Evolutionary conservation across 2,797 vertebrate genomes (phyloP), one percentile per base, ranked within the genome.

Genomic region (Miichthys miiuy): DNA sequence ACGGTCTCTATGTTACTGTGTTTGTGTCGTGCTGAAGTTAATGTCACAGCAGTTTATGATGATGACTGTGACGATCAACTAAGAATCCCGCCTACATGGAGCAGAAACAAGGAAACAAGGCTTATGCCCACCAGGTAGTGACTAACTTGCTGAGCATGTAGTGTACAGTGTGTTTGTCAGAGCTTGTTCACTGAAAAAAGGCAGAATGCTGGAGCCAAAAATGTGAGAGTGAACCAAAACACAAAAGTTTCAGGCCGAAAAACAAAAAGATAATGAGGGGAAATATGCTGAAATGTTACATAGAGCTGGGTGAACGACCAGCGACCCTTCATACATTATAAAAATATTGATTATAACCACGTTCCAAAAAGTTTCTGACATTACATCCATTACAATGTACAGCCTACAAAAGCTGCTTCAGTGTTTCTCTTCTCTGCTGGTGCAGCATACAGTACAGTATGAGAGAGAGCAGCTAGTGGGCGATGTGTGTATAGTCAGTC

Each of bases 381-480:
- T 51, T 61, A 21, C 38, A 55, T 14, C 10, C 30, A 67, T 11
- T 27, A 27, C 4, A 61, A 66, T 51, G n/a, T 17, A 17, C 51
- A 69, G 41, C 18, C 8, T 46, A 38, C 42, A 66, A 27, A 44
- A 52, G 47, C 69, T 67, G 21, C 10, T 38, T 68, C 47, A 57
- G 56, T 21, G 21, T 18, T 38, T 48, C 46, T 80, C 55, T 47
- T 34, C 54, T 75, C 41, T 67, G 57, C 62, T 64, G 63, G 51
- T 77, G 47, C 61, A 68, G 46, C 13, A 50, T 66, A 44, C 61
- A 60, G 69, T 66, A 44, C 61, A 60, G 69, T 8, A 21, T 16
- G 27, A 50, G 17, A 68, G 61, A 46, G 60, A 61, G 68, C 63
- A 76, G 81, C 25, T 44, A 55, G 85, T 87, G 68, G 80, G 81